Evolutionary conservation across 2,113 vertebrate genomes (phyloP).

Genomic region (Sinocyclocheilus anophthalmus): DNA sequence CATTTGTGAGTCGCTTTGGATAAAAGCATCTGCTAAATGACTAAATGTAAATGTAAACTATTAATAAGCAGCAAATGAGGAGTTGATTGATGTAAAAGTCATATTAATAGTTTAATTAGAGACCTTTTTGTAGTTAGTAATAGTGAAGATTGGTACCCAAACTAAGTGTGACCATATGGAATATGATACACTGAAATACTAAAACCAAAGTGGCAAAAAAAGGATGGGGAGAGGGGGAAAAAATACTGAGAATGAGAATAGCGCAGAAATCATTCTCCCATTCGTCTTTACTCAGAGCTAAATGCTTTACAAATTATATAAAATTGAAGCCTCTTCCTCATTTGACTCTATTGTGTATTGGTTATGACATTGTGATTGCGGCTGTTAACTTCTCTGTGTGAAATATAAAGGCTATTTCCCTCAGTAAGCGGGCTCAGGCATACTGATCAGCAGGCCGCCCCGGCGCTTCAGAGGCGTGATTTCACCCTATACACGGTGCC

Average conservation of each 20-base stretch:
- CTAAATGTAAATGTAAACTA: no score
- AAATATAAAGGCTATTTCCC: conserved; percentile 29
- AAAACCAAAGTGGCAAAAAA: conserved; percentile 7
- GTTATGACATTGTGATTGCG: conserved; percentile 41
- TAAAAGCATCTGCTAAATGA: no score
- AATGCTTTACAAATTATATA: conserved; percentile 46
- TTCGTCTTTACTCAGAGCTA: conserved; percentile 20
- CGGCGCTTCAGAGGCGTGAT: not conserved
- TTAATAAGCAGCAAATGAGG: no score
- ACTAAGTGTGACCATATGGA: no score
- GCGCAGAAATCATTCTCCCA: conserved; percentile 24
- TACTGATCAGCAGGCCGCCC: conserved; percentile 21
- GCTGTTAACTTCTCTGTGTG: conserved; percentile 32
- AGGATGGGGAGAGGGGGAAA: no score
- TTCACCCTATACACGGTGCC: not conserved
- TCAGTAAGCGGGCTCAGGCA: not conserved
- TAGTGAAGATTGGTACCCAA: no score
- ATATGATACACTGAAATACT: no score
- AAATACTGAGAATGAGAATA: not conserved
- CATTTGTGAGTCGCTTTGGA: no score
- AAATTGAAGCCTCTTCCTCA: conserved; percentile 31
- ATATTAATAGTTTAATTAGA: no score
- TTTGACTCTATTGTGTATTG: conserved; percentile 39
- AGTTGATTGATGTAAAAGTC: no score
- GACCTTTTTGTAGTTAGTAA: no score